Percentiles rank a stretch among this genome's conserved stretches.
phyloP scores from a whole-genome alignment of 2,797 vertebrate species.

The Amniataba percoides region DNA sequence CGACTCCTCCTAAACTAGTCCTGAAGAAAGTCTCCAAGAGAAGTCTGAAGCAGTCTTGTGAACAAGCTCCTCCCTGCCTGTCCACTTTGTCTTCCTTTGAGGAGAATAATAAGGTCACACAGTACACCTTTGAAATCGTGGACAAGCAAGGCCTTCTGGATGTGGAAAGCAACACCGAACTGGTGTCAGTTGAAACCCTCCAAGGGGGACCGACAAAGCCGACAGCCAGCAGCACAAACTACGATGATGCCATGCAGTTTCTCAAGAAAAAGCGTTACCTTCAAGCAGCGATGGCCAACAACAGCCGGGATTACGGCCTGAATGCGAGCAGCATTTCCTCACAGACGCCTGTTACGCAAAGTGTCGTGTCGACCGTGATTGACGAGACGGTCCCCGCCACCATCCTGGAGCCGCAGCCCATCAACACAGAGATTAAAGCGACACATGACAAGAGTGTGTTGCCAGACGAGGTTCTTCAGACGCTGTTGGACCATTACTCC shows the following conservation, averaged over 20 bases:
- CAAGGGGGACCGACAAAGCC: slow-evolving; percentile 93
- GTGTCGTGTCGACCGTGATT: slow-evolving; percentile 93
- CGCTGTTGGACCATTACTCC: slow-evolving; percentile 97
- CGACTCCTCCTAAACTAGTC: slow-evolving; percentile 93
- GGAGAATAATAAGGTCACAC: slow-evolving; percentile 92
- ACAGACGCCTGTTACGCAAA: slow-evolving; percentile 93
- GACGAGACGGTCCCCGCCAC: slow-evolving; percentile 93
- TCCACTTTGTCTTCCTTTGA: slow-evolving; percentile 93
- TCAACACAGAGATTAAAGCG: slow-evolving; percentile 93
- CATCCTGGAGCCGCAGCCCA: slow-evolving; percentile 93
- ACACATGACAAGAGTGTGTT: slow-evolving; percentile 95
- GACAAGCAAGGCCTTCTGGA: slow-evolving; percentile 95
- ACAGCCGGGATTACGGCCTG: slow-evolving; percentile 92
- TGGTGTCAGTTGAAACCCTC: slow-evolving; percentile 92
- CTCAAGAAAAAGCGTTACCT: slow-evolving; percentile 99
- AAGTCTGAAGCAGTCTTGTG: slow-evolving; percentile 87
- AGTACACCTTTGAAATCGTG: slow-evolving; percentile 97
- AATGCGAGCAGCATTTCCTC: slow-evolving; percentile 93
- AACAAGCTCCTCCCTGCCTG: slow-evolving; percentile 90
- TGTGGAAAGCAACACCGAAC: slow-evolving; percentile 90
- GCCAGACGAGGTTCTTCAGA: slow-evolving; percentile 98
- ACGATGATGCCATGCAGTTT: slow-evolving; percentile 99
- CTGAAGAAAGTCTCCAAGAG: slow-evolving; percentile 97
- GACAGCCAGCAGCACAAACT: slow-evolving; percentile 94
- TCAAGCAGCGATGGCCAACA: slow-evolving; percentile 91